A percentile compares a stretch with the other conserved stretches of the same genome.
Conservation (phyloP, 2,113 vertebrate species). For the Macquaria ambigua region DNA sequence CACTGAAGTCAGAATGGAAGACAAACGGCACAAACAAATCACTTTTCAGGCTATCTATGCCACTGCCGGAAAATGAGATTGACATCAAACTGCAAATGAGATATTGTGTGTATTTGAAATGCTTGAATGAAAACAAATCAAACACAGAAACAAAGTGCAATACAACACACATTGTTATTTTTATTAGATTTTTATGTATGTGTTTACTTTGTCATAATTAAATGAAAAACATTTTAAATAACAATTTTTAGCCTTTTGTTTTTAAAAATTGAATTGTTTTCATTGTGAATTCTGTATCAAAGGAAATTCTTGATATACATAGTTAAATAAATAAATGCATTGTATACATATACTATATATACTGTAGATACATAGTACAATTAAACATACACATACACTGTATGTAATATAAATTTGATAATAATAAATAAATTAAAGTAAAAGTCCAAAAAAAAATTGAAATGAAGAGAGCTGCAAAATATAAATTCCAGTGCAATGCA, state of each 20-base stretch:
- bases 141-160: background rate
- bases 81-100: background rate
- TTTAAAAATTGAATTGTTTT: background rate
- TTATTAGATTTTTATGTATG: background rate
- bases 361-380: too few species aligned
- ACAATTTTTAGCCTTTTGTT: background rate
- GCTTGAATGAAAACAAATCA: background rate
- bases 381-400: too few species aligned
- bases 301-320: too few species aligned
- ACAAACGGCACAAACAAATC: constrained; percentile 45
- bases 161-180: background rate
- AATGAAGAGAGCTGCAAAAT: too few species aligned
- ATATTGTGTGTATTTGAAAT: background rate
- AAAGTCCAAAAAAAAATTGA: too few species aligned
- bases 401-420: too few species aligned
- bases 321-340: too few species aligned
- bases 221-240: background rate
- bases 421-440: too few species aligned
- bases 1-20: constrained; percentile 77
- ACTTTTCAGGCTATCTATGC: constrained; percentile 81
- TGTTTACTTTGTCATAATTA: background rate
- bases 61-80: constrained; percentile 71
- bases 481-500: too few species aligned
- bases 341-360: too few species aligned
- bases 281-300: too few species aligned